Conservation (phyloP, 2,888 invertebrate genomes). For the Choristoneura rosaceana region DNA sequence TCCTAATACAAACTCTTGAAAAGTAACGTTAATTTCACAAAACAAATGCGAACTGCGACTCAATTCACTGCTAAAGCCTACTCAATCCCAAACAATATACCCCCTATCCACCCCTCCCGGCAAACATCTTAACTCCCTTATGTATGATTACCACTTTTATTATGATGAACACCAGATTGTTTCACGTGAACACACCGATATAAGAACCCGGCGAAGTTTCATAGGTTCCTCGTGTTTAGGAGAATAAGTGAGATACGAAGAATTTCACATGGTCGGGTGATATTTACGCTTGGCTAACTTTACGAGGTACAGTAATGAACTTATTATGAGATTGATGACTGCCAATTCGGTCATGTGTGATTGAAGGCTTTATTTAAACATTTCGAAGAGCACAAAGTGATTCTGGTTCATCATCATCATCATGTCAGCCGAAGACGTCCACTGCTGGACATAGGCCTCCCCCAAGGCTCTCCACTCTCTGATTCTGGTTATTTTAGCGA, state of each 20-base stretch:
- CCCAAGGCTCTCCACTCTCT: too few relatives aligned
- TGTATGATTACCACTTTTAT: conserved; percentile 32
- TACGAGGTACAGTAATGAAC: conserved; percentile 14
- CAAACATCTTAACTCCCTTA: conserved; percentile 7
- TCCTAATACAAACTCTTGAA: too few relatives aligned
- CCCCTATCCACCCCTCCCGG: too few relatives aligned
- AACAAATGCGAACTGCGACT: too few relatives aligned
- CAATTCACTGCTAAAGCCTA: too few relatives aligned
- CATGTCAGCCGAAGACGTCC: too few relatives aligned
- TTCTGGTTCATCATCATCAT: too few relatives aligned
- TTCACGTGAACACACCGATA: neutral
- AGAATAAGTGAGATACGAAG: neutral
- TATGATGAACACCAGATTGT: conserved; percentile 29
- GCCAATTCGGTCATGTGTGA: conserved; percentile 1
- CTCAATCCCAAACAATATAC: too few relatives aligned
- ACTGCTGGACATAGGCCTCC: too few relatives aligned
- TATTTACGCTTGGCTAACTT: conserved; percentile 13
- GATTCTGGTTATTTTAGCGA: too few relatives aligned
- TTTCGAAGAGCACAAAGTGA: neutral
- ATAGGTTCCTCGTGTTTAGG: neutral
- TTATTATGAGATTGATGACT: conserved; percentile 8
- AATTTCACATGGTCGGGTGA: neutral
- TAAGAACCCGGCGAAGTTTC: conserved; percentile 21
- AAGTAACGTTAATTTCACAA: too few relatives aligned
- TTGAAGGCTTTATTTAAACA: neutral